A percentile compares a stretch with the other conserved stretches of the same genome.
phyloP scores from a whole-genome alignment of 2,113 vertebrate genomes.

The Chloropsis hardwickii region DNA sequence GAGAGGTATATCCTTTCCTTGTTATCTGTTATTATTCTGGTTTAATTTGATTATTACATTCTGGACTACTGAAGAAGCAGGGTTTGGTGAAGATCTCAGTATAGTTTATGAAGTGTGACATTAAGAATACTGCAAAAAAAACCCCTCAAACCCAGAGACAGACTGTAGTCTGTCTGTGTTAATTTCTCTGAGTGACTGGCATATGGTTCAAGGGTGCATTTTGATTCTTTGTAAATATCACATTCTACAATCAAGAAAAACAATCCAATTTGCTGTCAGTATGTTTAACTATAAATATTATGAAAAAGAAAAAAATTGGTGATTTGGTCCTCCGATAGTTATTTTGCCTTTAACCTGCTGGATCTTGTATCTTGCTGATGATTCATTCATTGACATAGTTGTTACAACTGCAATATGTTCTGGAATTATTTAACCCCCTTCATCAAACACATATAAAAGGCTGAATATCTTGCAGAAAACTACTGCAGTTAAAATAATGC shows the following conservation, averaged over 20 bases:
- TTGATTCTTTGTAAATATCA: neutral
- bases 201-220: neutral
- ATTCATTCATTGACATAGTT: neutral
- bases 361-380: neutral
- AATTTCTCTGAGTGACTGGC: neutral
- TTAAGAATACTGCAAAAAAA: neutral
- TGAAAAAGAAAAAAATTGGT: neutral
- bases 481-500: neutral
- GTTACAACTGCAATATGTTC: neutral
- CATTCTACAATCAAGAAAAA: neutral
- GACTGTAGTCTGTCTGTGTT: neutral
- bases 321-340: neutral
- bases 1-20: neutral
- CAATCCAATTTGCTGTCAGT: neutral
- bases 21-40: neutral
- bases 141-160: neutral
- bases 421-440: neutral
- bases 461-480: neutral
- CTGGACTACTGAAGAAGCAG: neutral
- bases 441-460: neutral
- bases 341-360: neutral
- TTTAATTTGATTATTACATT: neutral
- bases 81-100: neutral
- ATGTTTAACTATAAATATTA: neutral
- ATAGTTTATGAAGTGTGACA: neutral